Conservation (phyloP, 2,113 vertebrate genomes). For the Otolemur garnettii region DNA sequence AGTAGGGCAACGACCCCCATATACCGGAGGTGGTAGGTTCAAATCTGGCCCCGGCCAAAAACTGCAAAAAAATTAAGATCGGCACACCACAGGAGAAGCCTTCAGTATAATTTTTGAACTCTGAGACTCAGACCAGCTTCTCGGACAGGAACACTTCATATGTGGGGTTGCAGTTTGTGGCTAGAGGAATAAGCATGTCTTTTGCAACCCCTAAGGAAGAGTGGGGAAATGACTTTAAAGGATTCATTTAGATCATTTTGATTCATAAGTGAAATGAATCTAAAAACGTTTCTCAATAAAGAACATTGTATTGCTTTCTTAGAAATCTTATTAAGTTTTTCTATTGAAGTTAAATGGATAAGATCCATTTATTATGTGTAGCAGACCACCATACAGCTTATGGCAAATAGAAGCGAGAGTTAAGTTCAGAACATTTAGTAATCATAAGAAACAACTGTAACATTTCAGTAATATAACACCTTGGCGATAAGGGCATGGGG, state of each 20-base stretch:
- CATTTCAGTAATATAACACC: no score
- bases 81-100: background rate
- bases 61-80: background rate
- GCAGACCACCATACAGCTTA: no score
- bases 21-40: no score
- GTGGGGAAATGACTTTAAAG: no score
- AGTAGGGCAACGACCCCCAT: no score
- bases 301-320: background rate
- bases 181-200: background rate
- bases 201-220: no score
- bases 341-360: background rate
- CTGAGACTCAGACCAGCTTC: background rate
- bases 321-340: background rate
- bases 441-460: no score
- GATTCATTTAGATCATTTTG: no score
- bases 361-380: background rate
- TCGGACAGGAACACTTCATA: background rate
- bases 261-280: background rate
- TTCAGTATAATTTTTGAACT: background rate
- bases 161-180: background rate
- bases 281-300: background rate
- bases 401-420: no score
- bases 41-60: no score
- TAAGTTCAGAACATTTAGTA: no score
- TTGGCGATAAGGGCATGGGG: no score